Percentiles rank a stretch among this genome's conserved stretches.
These are phyloP conservation scores for Arion vulgaris DNA, from an alignment of 1,140 invertebrate species.

Conservation along the genomic window DNA sequence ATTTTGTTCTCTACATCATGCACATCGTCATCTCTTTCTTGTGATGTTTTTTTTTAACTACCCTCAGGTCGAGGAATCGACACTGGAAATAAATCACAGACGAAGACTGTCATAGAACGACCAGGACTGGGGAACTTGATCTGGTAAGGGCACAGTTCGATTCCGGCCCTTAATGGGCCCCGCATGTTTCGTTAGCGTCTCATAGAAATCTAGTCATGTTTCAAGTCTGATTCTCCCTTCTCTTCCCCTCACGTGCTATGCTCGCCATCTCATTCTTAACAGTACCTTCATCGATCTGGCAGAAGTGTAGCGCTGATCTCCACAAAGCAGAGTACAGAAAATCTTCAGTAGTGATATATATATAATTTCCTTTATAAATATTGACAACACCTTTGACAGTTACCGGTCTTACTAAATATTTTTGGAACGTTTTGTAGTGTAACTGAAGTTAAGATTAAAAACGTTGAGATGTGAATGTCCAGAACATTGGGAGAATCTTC, in stretches of 20 bases:
- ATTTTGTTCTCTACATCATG: background rate
- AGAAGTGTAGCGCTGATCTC: background rate
- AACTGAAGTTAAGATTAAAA: too few relatives aligned
- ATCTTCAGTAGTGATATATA: too few relatives aligned
- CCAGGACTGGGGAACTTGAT: background rate
- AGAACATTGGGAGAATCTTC: too few relatives aligned
- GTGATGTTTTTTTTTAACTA: background rate
- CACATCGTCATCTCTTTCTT: background rate
- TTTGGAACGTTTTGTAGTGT: too few relatives aligned
- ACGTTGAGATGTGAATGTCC: too few relatives aligned
- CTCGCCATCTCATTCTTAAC: background rate
- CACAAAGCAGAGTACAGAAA: too few relatives aligned
- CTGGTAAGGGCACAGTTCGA: background rate
- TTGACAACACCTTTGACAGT: too few relatives aligned
- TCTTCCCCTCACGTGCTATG: background rate
- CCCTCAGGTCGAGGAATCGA: background rate
- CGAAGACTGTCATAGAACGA: background rate
- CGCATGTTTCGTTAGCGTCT: constrained; percentile 14
- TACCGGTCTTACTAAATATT: too few relatives aligned
- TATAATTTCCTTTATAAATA: too few relatives aligned
- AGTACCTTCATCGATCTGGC: background rate
- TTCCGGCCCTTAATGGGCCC: constrained; percentile 7
- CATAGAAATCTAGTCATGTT: background rate
- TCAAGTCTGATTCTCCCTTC: background rate
- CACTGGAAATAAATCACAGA: background rate